A percentile compares a stretch with the other conserved stretches of the same genome.
These are phyloP conservation scores for Podocnemis expansa DNA, from an alignment of 2,113 vertebrate species.

Conservation along the genomic window DNA sequence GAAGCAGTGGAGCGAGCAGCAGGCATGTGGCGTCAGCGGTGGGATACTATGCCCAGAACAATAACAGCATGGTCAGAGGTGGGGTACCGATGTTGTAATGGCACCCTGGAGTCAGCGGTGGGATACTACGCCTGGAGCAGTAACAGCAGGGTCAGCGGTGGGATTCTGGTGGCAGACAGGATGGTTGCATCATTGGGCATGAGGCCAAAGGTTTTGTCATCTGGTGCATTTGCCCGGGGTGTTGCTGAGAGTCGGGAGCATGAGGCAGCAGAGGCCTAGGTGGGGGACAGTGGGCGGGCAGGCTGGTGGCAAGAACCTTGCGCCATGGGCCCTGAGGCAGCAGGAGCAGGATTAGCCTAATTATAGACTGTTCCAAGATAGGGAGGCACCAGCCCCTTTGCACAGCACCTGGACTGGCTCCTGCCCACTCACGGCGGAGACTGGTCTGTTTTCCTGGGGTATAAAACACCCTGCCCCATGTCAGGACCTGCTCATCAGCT, in stretches of 20 bases:
- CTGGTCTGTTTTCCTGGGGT: neutral
- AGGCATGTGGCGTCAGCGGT: too few relatives aligned
- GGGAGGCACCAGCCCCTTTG: neutral
- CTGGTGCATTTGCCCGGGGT: neutral
- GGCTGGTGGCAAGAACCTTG: neutral
- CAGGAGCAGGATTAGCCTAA: neutral
- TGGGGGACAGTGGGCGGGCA: neutral
- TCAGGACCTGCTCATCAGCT: neutral
- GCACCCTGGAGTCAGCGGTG: neutral
- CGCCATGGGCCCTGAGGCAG: neutral
- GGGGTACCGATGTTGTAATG: too few relatives aligned
- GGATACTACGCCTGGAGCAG: neutral
- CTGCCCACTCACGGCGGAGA: neutral
- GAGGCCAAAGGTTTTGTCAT: neutral
- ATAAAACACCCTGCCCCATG: neutral
- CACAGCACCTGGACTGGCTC: neutral
- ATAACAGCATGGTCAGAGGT: neutral
- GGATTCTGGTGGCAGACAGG: neutral
- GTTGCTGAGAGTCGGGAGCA: neutral
- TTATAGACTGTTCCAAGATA: neutral
- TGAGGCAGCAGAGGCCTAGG: neutral
- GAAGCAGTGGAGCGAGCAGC: too few relatives aligned
- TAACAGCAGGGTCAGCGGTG: neutral
- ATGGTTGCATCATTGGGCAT: neutral
- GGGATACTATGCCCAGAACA: too few relatives aligned